Conservation (phyloP, 1,140 invertebrate genomes). For the Nasonia longicornis region DNA sequence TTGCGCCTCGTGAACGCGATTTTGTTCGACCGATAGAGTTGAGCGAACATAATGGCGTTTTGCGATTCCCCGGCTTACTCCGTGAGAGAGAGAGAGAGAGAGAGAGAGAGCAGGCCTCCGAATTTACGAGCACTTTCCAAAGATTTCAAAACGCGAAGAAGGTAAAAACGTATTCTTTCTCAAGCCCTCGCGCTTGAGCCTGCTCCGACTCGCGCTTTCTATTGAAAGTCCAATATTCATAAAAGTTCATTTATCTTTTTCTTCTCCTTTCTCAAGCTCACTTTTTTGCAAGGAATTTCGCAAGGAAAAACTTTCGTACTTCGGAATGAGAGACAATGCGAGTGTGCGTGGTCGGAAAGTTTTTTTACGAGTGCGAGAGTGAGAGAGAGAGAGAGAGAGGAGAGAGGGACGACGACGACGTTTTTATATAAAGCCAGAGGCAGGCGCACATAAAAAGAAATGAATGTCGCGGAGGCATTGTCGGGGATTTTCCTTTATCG, state of each 20-base stretch:
- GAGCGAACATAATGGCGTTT: not conserved
- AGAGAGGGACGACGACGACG: not conserved
- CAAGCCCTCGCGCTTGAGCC: not conserved
- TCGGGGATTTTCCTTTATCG: slow-evolving; percentile 1
- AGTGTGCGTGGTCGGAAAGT: not conserved
- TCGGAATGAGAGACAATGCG: not conserved
- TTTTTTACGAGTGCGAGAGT: not conserved
- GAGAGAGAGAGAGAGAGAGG: no score
- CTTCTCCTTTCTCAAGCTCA: not conserved
- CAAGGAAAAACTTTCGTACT: not conserved
- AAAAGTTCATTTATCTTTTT: slow-evolving; percentile 1
- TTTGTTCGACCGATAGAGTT: not conserved
- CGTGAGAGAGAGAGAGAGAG: not conserved
- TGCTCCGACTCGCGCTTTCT: not conserved
- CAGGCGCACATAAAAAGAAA: not conserved
- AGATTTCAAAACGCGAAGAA: slow-evolving; percentile 1
- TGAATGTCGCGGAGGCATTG: not conserved
- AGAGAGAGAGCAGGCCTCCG: no score
- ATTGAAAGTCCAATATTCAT: slow-evolving; percentile 1
- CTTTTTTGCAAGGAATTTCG: not conserved
- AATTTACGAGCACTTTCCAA: not conserved
- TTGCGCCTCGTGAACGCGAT: not conserved
- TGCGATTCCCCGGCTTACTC: not conserved
- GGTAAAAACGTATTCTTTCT: slow-evolving; percentile 3
- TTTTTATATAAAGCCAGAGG: slow-evolving; percentile 1